These are phyloP conservation scores for Neocrepidodera transversa DNA, from an alignment of 2,888 invertebrate genomes.

Conservation along the genomic window DNA sequence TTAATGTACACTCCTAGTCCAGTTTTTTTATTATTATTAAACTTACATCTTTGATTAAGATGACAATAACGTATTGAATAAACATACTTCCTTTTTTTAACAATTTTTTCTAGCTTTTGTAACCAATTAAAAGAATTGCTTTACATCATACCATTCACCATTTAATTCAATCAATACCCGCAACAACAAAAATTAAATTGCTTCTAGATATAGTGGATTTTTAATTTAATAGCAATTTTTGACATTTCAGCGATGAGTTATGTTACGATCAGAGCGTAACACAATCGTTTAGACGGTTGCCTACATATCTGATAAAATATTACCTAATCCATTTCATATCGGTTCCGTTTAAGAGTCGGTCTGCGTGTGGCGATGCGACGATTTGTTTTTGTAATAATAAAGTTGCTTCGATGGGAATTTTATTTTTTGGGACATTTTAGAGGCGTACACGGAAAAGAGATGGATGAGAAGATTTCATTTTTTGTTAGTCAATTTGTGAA, in stretches of 20 bases:
- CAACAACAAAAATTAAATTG: too few species aligned
- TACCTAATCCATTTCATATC: slow-evolving; percentile 8
- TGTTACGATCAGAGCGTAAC: background rate
- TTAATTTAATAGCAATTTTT: background rate
- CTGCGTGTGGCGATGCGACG: background rate
- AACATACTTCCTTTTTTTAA: too few species aligned
- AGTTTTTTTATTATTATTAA: too few species aligned
- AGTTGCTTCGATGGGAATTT: background rate
- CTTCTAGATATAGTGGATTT: too few species aligned
- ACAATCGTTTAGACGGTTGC: background rate
- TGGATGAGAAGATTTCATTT: slow-evolving; percentile 12
- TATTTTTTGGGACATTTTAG: slow-evolving; percentile 2
- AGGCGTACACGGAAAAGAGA: background rate
- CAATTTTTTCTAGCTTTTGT: too few species aligned
- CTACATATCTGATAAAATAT: background rate
- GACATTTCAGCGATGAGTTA: background rate
- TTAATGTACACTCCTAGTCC: too few species aligned
- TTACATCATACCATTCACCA: too few species aligned
- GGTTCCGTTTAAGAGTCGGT: background rate
- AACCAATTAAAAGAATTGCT: too few species aligned
- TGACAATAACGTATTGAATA: too few species aligned
- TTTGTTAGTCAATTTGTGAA: slow-evolving; percentile 2
- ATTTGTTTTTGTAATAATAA: slow-evolving; percentile 10
- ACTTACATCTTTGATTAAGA: too few species aligned
- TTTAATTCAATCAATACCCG: too few species aligned